Evolutionary conservation across 2,797 vertebrate genomes (phyloP).

Genomic region (Zalophus californianus): DNA sequence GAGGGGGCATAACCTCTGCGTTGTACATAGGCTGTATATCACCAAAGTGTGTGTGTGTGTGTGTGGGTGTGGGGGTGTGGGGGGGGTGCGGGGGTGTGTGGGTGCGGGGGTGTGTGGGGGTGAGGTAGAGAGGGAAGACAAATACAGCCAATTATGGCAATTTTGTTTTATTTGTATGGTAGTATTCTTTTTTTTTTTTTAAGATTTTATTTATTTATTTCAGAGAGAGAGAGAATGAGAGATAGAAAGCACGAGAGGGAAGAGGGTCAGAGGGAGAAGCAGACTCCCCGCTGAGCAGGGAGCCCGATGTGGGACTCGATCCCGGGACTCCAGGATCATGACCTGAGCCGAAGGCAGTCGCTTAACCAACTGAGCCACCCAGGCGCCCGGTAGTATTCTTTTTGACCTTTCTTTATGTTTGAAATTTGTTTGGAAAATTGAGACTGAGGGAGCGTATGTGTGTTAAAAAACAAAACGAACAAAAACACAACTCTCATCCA

Average conservation of each 20-base stretch:
- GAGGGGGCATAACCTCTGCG: rapidly evolving
- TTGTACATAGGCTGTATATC: neutral
- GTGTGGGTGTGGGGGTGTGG: too few relatives aligned
- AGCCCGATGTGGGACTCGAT: too few relatives aligned
- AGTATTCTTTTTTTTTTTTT: neutral
- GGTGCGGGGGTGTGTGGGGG: neutral
- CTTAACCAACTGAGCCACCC: too few relatives aligned
- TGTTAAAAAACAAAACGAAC: neutral
- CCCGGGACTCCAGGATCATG: too few relatives aligned
- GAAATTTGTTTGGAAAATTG: neutral
- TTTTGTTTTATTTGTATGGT: neutral
- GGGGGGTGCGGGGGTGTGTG: too few relatives aligned
- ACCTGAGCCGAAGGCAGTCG: too few relatives aligned
- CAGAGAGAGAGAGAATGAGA: too few relatives aligned
- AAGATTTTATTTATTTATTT: too few relatives aligned
- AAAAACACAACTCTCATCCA: neutral
- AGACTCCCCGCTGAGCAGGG: too few relatives aligned
- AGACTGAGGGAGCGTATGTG: neutral
- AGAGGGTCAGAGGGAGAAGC: too few relatives aligned
- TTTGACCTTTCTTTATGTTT: neutral
- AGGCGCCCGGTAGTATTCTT: neutral
- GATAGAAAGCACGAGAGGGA: too few relatives aligned
- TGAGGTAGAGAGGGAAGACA: neutral
- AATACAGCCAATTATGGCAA: neutral
- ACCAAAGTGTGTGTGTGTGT: rapidly evolving